Evolutionary conservation across 2,888 invertebrate genomes (phyloP).

Genomic region (Drosophila phalerata): DNA sequence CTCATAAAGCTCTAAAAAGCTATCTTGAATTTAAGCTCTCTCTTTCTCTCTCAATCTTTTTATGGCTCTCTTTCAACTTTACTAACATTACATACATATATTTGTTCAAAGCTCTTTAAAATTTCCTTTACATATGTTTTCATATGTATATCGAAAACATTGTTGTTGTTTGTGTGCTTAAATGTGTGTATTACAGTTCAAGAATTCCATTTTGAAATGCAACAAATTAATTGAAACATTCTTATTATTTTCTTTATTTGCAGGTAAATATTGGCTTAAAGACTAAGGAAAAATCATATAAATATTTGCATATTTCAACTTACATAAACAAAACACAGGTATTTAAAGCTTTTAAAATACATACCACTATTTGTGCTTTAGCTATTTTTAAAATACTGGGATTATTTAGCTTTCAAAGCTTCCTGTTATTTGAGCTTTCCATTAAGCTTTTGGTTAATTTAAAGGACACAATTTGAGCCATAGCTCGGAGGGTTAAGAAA

Average conservation of each 20-base stretch:
- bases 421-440: slow-evolving; percentile 29
- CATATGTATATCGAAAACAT: slow-evolving; percentile 14
- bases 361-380: slow-evolving; percentile 4
- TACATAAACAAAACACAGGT: slow-evolving; percentile 59
- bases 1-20: slow-evolving; percentile 24
- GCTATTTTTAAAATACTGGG: slow-evolving; percentile 32
- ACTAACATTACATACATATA: slow-evolving; percentile 31
- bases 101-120: slow-evolving; percentile 14
- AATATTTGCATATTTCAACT: slow-evolving; percentile 10
- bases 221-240: background rate
- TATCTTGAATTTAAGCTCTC: slow-evolving; percentile 6
- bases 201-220: background rate
- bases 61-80: slow-evolving; percentile 20
- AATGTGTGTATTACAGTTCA: slow-evolving; percentile 33
- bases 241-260: slow-evolving; percentile 52
- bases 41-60: slow-evolving; percentile 6
- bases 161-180: slow-evolving; percentile 36
- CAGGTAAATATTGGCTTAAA: slow-evolving; percentile 70
- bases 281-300: background rate
- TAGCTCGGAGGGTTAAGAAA: slow-evolving; percentile 26
- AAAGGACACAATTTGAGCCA: slow-evolving; percentile 16
- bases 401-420: background rate
- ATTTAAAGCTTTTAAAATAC: slow-evolving; percentile 45
- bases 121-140: slow-evolving; percentile 22
- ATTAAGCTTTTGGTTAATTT: slow-evolving; percentile 26